Evolutionary conservation across 2,888 invertebrate species (phyloP), one percentile per base, ranked within the genome.

Genomic region (Lasioglossum leucozonium): DNA sequence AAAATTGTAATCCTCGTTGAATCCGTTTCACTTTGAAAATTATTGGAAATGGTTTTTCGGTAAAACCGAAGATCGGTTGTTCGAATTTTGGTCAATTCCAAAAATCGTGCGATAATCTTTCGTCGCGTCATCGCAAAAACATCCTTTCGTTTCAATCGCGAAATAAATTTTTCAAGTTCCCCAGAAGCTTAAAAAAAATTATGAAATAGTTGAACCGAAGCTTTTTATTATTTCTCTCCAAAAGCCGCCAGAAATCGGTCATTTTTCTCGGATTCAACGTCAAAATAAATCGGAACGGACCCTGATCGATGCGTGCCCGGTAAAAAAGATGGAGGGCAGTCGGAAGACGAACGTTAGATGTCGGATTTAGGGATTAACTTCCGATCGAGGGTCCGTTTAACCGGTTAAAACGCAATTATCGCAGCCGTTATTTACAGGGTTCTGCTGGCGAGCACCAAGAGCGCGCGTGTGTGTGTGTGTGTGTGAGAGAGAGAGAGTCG

Each of bases 321-420:
- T 58, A 58, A 58, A 26, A 58, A 58, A 58, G 58, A 58, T 58
- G 13, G 51, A 51, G 2, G 6, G 22, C 51, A 22, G 0, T 22
- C 51, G 18, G 26, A 58, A 58, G 58, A 58, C 26, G 58, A 26
- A 26, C 58, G 26, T 26, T 26, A 51, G 26, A n/a, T 13, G 13
- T 26, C 58, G 58, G 26, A 58, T 58, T 26, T 58, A 5, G 13
- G 58, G 58, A 58, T 58, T 58, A 58, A 58, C 26, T 58, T 58
- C 26, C 30, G 71, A 51, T 42, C 13, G 42, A 77, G 55, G 71
- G 71, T 72, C 34, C 16, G 55, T 78, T 58, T 30, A 30, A 30
- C 16, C 58, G 42, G 30, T 72, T 44, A 44, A 26, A 78, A 44
- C 44, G 73, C 73, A 74, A 82, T 82, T 73, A 82, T 26, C 69